Evolutionary conservation across 2,113 vertebrate species (phyloP), one percentile per base, ranked within the genome.

Genomic region (Atlantisia rogersi): DNA sequence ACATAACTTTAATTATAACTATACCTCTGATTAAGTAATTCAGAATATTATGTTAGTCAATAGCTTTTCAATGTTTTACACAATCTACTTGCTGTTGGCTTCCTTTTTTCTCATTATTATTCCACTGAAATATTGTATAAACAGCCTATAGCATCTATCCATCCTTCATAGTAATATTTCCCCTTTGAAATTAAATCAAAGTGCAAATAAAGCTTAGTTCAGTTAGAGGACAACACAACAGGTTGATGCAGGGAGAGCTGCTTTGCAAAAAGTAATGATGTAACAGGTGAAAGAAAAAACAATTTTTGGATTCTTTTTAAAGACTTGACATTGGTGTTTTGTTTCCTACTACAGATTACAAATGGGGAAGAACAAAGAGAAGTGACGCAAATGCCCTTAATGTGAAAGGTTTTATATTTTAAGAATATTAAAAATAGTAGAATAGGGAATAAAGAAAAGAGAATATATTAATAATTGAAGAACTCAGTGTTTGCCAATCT

Each of bases 221-320:
- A 26, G 80, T 93, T 92, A 73, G 64, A 58, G 92, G 76, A 48
- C 44, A 76, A 79, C 46, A 77, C 91, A 95, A 91, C 64, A 95
- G 65, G 74, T 92, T 90, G 80, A 79, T 71, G 39, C 60, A 63
- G 81, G 55, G 65, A 79, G 59, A 53, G 40, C 32, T 89, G n/a
- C 65, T 95, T 50, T 95, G 80, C 62, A 50, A 90, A 85, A 79
- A 82, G 56, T 85, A 73, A 35, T 55, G 35, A 78, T 89, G 93
- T 95, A 94, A 92, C 91, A 95, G 79, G 90, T 95, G 89, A 82
- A 92, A 39, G 31, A 73, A 37, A 83, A 75, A 82, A 80, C 14
- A 85, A 11, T 69, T 73, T 69, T 65, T 39, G 8, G 19, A 26
- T 48, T 88, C 14, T 60, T 71, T 92, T 78, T 90, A 7, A 74